Base-by-base conservation (phyloP, 2,113 vertebrate species). In the Lagopus leucura region DNA sequence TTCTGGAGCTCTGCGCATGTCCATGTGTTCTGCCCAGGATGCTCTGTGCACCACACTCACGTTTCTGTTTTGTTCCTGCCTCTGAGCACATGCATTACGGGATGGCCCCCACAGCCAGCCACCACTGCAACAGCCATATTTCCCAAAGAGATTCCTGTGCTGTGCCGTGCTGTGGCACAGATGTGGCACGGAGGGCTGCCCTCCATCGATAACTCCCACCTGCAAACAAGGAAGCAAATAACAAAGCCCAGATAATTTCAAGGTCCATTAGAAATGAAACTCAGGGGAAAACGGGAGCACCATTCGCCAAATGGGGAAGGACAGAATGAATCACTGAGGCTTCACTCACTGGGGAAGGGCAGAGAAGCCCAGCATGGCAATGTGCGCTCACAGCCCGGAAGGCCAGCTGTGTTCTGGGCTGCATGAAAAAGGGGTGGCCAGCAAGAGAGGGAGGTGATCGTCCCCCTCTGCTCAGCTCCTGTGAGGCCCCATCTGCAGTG, bases 201-300 rank as follows among this genome's bases (percentile, higher is more conserved):
- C 42, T 42, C 86, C 58, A 76, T 92, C 91, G 34, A 10, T 85
- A 94, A 92, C 78, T 47, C 66, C 63, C 0, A 8, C 64, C 67
- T 58, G 80, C 57, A 30, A 84, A 34, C 73, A 40, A 11, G 1
- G n/a, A 8, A 78, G 89, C 58, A 65, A 95, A 82, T 91, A 82
- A 85, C 84, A 91, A 91, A 95, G 82, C 81, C 95, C 94, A 82
- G 91, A 95, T 95, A 89, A 96, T 96, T 96, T 96, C 96, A 96
- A 93, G 96, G 92, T 96, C 95, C 92, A 91, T 96, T 96, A 95
- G 94, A 82, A 96, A 92, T 0, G 0, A 89, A 94, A 92, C 94
- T 96, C 95, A 4, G 2, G 91, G 91, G 91, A 89, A 58, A 92
- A 95, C 32, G 2, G 71, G 67, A 85, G 91, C 0, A 1, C 66